Conservation (phyloP, 2,888 invertebrate species). For the Cosmopolites sordidus region DNA sequence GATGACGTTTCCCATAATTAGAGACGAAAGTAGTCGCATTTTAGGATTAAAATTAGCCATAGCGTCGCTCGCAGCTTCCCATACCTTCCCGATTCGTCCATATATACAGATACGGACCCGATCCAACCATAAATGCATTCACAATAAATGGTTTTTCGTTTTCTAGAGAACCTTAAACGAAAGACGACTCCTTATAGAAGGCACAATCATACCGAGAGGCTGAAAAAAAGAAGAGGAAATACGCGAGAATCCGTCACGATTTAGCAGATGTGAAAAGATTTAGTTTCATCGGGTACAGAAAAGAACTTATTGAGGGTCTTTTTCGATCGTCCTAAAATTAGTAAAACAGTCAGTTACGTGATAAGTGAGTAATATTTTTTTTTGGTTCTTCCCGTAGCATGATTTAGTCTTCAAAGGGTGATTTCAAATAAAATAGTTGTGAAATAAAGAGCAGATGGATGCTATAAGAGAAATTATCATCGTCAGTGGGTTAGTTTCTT, state of each 20-base stretch:
- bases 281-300: neutral
- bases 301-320: too few relatives aligned
- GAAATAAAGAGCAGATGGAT: too few relatives aligned
- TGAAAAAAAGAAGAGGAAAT: constrained; percentile 13
- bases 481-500: too few relatives aligned
- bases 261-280: neutral
- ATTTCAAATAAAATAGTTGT: too few relatives aligned
- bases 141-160: constrained; percentile 21
- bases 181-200: constrained; percentile 26
- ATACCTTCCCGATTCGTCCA: neutral
- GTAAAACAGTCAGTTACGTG: too few relatives aligned
- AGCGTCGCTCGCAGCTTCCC: neutral
- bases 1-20: too few relatives aligned
- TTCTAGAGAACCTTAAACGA: constrained; percentile 20
- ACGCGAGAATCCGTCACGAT: neutral
- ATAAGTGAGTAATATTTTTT: too few relatives aligned
- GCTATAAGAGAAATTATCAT: too few relatives aligned
- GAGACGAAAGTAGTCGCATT: too few relatives aligned
- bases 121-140: constrained; percentile 4
- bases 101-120: constrained; percentile 1
- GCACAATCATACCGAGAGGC: constrained; percentile 22
- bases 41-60: neutral
- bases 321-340: too few relatives aligned
- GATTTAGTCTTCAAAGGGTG: too few relatives aligned
- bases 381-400: too few relatives aligned